Conservation (phyloP, 2,113 vertebrate genomes). For the Brachypodius melanocephalos region DNA sequence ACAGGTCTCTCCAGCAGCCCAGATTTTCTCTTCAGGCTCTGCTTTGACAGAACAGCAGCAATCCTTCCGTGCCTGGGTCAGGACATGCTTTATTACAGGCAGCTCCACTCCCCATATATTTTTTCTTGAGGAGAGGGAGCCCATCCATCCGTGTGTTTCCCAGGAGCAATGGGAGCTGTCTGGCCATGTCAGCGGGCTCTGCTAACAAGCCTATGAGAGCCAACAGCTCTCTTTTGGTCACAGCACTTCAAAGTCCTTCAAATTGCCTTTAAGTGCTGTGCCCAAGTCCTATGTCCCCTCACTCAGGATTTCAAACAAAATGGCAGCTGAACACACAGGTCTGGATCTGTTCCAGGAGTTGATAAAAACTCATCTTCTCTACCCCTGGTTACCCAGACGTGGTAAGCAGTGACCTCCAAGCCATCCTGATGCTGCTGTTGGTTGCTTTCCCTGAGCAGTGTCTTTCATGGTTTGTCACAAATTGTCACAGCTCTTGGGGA, state of each 20-base stretch:
- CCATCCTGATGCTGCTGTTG: not conserved
- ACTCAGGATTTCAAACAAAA: not conserved
- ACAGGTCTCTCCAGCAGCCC: not conserved
- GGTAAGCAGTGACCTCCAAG: not conserved
- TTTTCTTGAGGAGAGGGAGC: not conserved
- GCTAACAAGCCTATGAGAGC: not conserved
- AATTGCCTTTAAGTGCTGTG: rapidly evolving
- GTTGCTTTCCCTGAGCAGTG: not conserved
- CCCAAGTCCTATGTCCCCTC: not conserved
- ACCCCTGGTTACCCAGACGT: not conserved
- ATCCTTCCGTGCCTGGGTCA: not conserved
- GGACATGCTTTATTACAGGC: not conserved
- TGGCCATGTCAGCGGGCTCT: not conserved
- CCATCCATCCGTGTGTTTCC: not conserved
- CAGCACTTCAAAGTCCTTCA: not conserved
- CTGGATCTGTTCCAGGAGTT: not conserved
- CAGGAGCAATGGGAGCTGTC: not conserved
- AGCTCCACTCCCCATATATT: not conserved
- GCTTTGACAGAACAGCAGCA: not conserved
- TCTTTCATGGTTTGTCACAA: not conserved
- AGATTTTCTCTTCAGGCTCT: not conserved
- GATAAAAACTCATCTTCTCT: not conserved
- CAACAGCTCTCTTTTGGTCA: not conserved
- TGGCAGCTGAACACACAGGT: not conserved
- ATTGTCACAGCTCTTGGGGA: not conserved